Percentiles rank a stretch among this genome's conserved stretches.
phyloP scores from a whole-genome alignment of 2,113 vertebrate species.

The Anguilla japonica region DNA sequence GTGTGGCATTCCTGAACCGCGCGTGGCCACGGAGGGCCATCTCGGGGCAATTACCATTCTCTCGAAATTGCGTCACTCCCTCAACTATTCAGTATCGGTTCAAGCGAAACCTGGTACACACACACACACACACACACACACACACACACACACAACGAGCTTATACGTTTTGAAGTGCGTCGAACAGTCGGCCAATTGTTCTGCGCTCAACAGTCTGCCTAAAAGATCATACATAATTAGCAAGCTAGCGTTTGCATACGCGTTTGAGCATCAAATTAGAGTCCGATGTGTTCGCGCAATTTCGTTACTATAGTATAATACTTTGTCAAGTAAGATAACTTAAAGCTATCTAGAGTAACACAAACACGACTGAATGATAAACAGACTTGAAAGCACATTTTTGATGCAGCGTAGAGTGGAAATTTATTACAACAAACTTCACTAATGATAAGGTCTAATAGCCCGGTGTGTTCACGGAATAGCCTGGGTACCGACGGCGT shows the following conservation, averaged over 20 bases:
- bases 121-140: background rate
- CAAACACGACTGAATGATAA: no score
- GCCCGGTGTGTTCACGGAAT: background rate
- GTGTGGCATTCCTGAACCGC: background rate
- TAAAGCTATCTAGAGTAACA: no score
- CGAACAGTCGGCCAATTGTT: background rate
- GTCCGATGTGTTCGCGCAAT: no score
- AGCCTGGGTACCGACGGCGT: background rate
- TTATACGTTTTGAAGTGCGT: background rate
- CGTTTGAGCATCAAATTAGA: background rate
- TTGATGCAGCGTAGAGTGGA: background rate
- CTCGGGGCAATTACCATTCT: background rate
- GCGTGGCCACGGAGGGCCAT: background rate
- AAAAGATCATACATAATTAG: background rate
- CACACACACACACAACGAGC: background rate
- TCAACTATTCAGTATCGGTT: slow-evolving; percentile 66
- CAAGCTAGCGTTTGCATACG: background rate
- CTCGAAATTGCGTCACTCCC: slow-evolving; percentile 63
- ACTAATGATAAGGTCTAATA: background rate
- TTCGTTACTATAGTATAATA: no score
- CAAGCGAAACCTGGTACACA: slow-evolving; percentile 57
- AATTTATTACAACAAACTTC: background rate
- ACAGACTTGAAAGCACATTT: no score
- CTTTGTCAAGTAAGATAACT: no score
- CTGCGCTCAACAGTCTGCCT: background rate